Evolutionary conservation across 1,140 invertebrate species (phyloP), one percentile per base, ranked within the genome.

Genomic region (Trichonephila inaurata): DNA sequence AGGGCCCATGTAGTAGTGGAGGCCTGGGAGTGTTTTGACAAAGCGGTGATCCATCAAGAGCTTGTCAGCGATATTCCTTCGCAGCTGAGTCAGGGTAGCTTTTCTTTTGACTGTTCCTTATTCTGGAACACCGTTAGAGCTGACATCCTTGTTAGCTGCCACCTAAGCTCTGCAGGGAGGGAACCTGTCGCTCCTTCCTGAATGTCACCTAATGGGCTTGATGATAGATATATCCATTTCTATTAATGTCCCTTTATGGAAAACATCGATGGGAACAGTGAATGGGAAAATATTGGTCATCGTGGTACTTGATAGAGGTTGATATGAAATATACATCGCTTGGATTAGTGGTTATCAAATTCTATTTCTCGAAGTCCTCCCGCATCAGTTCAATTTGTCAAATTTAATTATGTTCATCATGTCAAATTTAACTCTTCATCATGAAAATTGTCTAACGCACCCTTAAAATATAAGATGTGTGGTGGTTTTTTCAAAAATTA

Each of bases 91-190:
- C 44, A 69, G 44, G 69, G 66, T 61, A 77, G n/a, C 58, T 82
- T 62, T 91, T 66, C 91, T 91, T 91, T 64, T 83, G 33, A 77
- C 60, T 2, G 58, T 19, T 77, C 44, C 89, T 82, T 82, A 91
- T 91, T 91, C 89, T 91, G 40, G 58, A 91, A 91, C 89, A 92
- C 62, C 92, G 92, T 88, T 88, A 88, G 92, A 93, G 92, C 92
- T 88, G 85, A 93, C 92, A 93, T 93, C 92, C 92, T 93, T 93
- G 92, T 93, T 93, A 93, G 64, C 72, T 51, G 8, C 72, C 21
- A 82, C 89, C 62, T 69, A 69, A 86, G 85, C 85, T n/a, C n/a
- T 87, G 16, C 40, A 28, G 89, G 51, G 89, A 33, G 24, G 33
- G 89, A 58, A 72, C 58, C 24, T 86, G 85, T 86, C 85, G 24